Base-by-base conservation (phyloP, 2,797 vertebrate species). In the Tangara arthus region DNA sequence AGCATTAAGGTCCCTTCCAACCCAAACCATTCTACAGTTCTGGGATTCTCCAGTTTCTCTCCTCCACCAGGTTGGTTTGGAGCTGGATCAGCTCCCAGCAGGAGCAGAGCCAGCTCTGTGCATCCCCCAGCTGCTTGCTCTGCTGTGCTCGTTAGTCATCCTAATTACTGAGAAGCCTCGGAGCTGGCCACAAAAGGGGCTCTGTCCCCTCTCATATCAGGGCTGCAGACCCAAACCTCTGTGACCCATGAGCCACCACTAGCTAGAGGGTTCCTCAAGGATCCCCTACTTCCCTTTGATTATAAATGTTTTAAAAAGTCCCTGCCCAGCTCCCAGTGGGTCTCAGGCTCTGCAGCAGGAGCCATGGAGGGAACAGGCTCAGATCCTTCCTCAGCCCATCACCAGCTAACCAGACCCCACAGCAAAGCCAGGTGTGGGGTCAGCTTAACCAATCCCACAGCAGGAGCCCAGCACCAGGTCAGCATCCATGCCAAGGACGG, bases 321-420 rank as follows among this genome's bases (percentile, higher is more conserved):
- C 47, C 47, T 68, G 44, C 28, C 53, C 1, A 0, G 10, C 17
- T 44, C 65, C 16, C 57, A 44, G 60, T 1, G 23, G 49, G 28
- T 18, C n/a, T 44, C 22, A 5, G 56, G 42, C 65, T 66, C 60
- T 82, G 44, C 79, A 68, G 47, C 44, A 44, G 78, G 27, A 78
- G 9, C 4, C 3, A 11, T 0, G 0, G 27, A 47, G 8, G 34
- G 34, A 72, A 20, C 0, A 0, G 23, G 37, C 61, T 69, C 70
- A n/a, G 37, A 39, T 12, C 37, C 37, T 39, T 39, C 37, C 37
- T 39, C 37, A 39, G 37, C 37, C 37, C 37, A 39, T 39, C 37
- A 39, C 12, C 37, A 39, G 37, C 37, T 39, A 39, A 11, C 12
- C 37, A 39, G 37, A 39, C 37, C 37, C 37, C 37, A 39, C 37